phyloP scores from a whole-genome alignment of 2,888 invertebrate species.

The Lasioglossum villosulum region DNA sequence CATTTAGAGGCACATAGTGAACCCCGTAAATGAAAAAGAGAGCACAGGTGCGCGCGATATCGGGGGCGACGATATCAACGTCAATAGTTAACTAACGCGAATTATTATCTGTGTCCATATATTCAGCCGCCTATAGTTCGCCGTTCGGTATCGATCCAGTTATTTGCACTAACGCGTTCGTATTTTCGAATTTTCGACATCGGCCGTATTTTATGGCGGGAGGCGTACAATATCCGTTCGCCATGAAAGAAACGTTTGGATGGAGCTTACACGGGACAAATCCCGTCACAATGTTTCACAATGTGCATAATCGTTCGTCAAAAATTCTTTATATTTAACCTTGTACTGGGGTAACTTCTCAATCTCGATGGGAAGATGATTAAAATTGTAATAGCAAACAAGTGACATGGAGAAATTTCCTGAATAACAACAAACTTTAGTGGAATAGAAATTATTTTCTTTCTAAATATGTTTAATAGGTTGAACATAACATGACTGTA shows the following conservation, averaged over 20 bases:
- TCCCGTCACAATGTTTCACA: not conserved
- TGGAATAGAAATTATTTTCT: too few species aligned
- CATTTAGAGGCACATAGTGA: conserved; percentile 16
- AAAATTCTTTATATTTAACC: not conserved
- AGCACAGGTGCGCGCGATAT: conserved; percentile 31
- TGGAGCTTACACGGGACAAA: not conserved
- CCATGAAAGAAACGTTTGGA: not conserved
- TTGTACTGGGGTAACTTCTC: not conserved
- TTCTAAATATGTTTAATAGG: too few species aligned
- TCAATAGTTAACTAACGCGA: conserved; percentile 27
- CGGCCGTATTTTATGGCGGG: not conserved
- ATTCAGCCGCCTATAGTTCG: not conserved
- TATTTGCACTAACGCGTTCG: conserved; percentile 25
- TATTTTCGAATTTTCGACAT: conserved; percentile 50
- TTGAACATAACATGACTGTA: too few species aligned
- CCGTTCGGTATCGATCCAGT: conserved; percentile 43
- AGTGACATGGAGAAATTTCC: not conserved
- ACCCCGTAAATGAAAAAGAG: conserved; percentile 21
- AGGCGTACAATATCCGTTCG: not conserved
- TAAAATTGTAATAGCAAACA: not conserved
- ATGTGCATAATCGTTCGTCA: not conserved
- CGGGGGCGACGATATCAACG: conserved; percentile 18
- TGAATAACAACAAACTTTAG: too few species aligned
- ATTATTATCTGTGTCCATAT: conserved; percentile 27
- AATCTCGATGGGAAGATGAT: not conserved